These are phyloP conservation scores for Tillus elongatus DNA, from an alignment of 2,888 invertebrate species.

Conservation along the genomic window DNA sequence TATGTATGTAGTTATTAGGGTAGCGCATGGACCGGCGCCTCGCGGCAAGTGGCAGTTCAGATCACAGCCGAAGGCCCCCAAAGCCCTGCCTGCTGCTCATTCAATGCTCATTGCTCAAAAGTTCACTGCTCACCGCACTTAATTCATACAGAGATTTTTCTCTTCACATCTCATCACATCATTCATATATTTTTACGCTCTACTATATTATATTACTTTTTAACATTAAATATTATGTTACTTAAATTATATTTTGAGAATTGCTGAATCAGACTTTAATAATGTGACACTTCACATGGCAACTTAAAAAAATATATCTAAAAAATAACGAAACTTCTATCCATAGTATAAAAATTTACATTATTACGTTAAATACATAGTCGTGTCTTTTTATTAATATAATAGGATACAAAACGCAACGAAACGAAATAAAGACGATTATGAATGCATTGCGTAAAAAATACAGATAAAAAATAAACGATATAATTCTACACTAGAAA, in stretches of 20 bases:
- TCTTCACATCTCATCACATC: constrained; percentile 14
- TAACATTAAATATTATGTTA: constrained; percentile 33
- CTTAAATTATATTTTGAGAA: constrained; percentile 45
- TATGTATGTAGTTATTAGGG: constrained; percentile 44
- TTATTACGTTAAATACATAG: constrained; percentile 26
- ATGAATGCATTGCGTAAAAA: constrained; percentile 9
- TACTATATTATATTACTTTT: constrained; percentile 28
- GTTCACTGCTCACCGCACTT: constrained; percentile 23
- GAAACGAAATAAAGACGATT: not conserved
- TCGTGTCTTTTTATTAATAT: constrained; percentile 36
- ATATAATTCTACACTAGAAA: constrained; percentile 37
- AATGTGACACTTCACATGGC: constrained; percentile 41
- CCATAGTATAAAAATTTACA: constrained; percentile 34
- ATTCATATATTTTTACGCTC: constrained; percentile 14
- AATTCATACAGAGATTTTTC: constrained; percentile 11
- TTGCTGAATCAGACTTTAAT: constrained; percentile 45
- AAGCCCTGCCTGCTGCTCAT: constrained; percentile 25
- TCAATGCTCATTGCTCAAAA: no score
- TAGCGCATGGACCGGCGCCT: constrained; percentile 25
- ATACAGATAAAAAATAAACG: constrained; percentile 31
- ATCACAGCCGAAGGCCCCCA: constrained; percentile 43
- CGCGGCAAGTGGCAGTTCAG: constrained; percentile 38
- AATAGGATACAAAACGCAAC: constrained; percentile 16
- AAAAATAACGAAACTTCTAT: constrained; percentile 40
- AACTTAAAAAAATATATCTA: constrained; percentile 41